These are phyloP conservation scores for Dasyurus viverrinus DNA, from an alignment of 2,113 vertebrate species.

Conservation along the genomic window DNA sequence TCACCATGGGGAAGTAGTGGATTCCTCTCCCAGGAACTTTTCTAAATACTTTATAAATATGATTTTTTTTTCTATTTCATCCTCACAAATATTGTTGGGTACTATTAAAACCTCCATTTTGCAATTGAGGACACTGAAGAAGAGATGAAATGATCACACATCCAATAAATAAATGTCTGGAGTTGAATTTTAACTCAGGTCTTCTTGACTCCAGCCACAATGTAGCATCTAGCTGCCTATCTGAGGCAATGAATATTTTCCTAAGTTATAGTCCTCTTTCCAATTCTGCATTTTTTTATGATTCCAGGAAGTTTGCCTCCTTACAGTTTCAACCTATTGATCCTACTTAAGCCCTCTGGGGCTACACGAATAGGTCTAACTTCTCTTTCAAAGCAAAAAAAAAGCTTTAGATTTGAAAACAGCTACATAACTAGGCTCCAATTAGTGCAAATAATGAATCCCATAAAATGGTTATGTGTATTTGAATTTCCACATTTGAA, in stretches of 20 bases:
- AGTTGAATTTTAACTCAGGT: not conserved
- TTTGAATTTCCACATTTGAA: not conserved
- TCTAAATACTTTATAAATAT: not conserved
- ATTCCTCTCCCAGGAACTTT: not conserved
- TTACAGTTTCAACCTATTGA: not conserved
- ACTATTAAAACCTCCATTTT: not conserved
- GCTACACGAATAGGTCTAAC: not conserved
- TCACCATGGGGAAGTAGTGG: not conserved
- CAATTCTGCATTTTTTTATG: not conserved
- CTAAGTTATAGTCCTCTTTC: not conserved
- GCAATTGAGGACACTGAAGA: not conserved
- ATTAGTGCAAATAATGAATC: not conserved
- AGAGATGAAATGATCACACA: not conserved
- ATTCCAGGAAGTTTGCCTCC: not conserved
- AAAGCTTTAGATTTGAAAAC: not conserved
- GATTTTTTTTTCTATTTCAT: not conserved
- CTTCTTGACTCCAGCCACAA: not conserved
- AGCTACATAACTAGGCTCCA: not conserved
- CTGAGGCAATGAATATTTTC: no score
- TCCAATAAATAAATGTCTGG: not conserved
- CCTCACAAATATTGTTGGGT: not conserved
- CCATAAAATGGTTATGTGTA: not conserved
- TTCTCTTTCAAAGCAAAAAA: not conserved
- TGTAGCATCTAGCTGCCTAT: not conserved
- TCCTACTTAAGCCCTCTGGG: conserved; percentile 26